These are phyloP conservation scores for Silvanus unidentatus DNA, from an alignment of 2,888 invertebrate genomes.

Conservation along the genomic window DNA sequence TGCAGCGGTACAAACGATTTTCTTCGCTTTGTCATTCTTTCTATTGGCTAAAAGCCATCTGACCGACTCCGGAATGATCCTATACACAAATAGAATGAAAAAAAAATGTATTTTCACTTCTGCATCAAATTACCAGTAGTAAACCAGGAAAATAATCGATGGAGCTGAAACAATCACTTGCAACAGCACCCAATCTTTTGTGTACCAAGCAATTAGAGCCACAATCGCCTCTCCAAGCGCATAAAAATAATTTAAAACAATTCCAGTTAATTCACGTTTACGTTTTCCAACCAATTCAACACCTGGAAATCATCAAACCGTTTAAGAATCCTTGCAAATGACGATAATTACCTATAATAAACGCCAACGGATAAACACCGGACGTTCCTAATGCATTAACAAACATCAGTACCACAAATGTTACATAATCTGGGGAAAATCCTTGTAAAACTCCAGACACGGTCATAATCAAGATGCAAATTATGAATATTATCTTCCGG, in stretches of 20 bases:
- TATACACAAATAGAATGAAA: slow-evolving; percentile 20
- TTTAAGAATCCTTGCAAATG: background rate
- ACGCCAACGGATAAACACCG: slow-evolving; percentile 56
- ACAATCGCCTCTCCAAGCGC: slow-evolving; percentile 59
- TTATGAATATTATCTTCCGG: slow-evolving; percentile 53
- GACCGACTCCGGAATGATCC: slow-evolving; percentile 60
- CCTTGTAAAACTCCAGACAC: slow-evolving; percentile 53
- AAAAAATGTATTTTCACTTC: background rate
- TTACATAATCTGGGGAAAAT: slow-evolving; percentile 49
- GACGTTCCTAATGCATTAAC: slow-evolving; percentile 58
- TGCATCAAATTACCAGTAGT: slow-evolving; percentile 51
- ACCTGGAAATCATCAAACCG: slow-evolving; percentile 38
- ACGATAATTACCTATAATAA: slow-evolving; percentile 48
- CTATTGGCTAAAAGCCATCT: slow-evolving; percentile 59
- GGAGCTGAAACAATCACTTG: slow-evolving; percentile 57
- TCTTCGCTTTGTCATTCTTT: slow-evolving; percentile 50
- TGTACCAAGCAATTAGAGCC: slow-evolving; percentile 55
- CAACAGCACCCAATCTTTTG: slow-evolving; percentile 54
- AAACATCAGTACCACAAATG: slow-evolving; percentile 51
- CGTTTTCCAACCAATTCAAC: slow-evolving; percentile 61
- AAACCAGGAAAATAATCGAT: slow-evolving; percentile 53
- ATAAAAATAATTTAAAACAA: slow-evolving; percentile 59
- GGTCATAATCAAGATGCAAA: slow-evolving; percentile 54
- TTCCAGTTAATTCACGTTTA: slow-evolving; percentile 57
- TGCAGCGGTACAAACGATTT: slow-evolving; percentile 53